Evolutionary conservation across 2,113 vertebrate genomes (phyloP).

Genomic region (Daubentonia madagascariensis): DNA sequence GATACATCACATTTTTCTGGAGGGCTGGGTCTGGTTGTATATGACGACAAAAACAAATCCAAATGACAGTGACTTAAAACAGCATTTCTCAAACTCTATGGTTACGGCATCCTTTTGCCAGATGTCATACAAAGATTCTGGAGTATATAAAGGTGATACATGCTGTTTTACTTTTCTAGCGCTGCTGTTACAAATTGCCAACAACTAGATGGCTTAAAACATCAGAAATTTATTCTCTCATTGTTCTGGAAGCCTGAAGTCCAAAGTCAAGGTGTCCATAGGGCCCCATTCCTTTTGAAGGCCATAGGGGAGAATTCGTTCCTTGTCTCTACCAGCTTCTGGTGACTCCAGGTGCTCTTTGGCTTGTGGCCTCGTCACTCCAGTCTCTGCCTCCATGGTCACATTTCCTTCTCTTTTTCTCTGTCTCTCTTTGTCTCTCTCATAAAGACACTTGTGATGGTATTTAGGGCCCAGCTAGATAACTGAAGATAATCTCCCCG

Average conservation of each 20-base stretch:
- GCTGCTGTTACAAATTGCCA: not conserved
- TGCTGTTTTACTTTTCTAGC: not conserved
- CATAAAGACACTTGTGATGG: not conserved
- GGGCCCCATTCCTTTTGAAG: not conserved
- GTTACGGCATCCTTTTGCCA: not conserved
- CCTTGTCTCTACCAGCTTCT: not conserved
- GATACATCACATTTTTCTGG: not conserved
- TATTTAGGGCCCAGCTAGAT: not conserved
- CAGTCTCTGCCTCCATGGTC: not conserved
- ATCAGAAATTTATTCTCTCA: not conserved
- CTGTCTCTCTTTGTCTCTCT: not conserved
- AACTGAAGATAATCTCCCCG: not conserved
- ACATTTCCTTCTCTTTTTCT: not conserved
- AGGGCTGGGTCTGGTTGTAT: not conserved
- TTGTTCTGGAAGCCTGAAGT: not conserved
- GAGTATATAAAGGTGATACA: not conserved
- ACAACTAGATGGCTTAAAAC: not conserved
- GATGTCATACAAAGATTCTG: not conserved
- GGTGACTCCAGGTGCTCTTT: not conserved
- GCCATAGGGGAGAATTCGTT: not conserved
- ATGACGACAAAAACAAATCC: not conserved
- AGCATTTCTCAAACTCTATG: not conserved
- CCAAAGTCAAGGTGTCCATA: rapidly evolving
- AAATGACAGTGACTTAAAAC: not conserved
- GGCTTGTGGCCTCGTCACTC: not conserved